Conservation (phyloP, 2,888 invertebrate species). For the Bellardia pandia region DNA sequence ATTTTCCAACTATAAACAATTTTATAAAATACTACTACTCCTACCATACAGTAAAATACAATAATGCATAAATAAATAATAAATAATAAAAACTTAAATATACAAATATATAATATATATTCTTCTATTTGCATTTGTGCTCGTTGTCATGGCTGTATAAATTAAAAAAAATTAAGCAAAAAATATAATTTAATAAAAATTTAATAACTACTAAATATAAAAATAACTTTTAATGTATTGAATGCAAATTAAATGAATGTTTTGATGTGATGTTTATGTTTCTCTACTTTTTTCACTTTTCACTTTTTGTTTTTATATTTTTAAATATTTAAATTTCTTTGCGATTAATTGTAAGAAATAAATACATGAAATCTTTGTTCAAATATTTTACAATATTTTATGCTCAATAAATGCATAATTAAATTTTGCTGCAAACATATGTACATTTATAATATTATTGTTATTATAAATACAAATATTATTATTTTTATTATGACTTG, state of each 20-base stretch:
- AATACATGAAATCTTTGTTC: background rate
- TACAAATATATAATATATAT: background rate
- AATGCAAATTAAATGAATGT: conserved; percentile 67
- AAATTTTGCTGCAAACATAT: background rate
- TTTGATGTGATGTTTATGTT: conserved; percentile 54
- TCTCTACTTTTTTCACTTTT: conserved; percentile 2
- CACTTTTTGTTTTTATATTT: background rate
- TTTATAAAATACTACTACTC: conserved; percentile 13
- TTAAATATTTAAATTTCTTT: background rate
- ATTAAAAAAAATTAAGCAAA: background rate
- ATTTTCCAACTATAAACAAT: conserved; percentile 41
- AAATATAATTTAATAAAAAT: background rate
- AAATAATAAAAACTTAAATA: conserved; percentile 18
- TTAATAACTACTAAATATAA: background rate
- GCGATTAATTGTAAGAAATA: background rate
- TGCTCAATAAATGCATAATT: background rate
- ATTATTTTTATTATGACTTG: conserved; percentile 43
- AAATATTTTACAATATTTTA: conserved; percentile 1
- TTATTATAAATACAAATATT: conserved; percentile 13
- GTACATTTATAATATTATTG: background rate
- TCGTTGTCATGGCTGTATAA: conserved; percentile 43
- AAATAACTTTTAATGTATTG: conserved; percentile 39
- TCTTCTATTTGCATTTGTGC: conserved; percentile 30
- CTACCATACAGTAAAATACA: conserved; percentile 2
- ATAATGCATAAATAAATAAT: conserved; percentile 45